These are phyloP conservation scores for Dicaeum eximium DNA, from an alignment of 2,113 vertebrate genomes.

Conservation along the genomic window DNA sequence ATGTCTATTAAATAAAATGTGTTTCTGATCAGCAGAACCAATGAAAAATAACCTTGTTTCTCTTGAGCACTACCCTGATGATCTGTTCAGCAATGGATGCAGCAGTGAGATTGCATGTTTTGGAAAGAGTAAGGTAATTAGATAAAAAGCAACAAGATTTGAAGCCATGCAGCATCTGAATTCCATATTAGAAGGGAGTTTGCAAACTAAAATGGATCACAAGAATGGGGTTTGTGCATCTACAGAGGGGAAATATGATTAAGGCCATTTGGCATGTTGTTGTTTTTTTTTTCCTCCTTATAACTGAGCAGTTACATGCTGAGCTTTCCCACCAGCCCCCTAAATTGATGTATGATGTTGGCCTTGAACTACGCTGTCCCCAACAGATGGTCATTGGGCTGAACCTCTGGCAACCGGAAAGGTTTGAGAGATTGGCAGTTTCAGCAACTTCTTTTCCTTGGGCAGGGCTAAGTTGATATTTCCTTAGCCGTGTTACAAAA, in stretches of 20 bases:
- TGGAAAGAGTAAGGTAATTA: background rate
- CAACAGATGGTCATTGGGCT: background rate
- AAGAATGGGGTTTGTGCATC: background rate
- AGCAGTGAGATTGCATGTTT: background rate
- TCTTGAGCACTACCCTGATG: background rate
- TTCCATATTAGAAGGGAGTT: background rate
- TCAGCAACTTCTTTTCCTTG: slow-evolving; percentile 38
- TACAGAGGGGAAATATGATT: background rate
- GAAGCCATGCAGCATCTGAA: background rate
- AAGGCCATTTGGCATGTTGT: background rate
- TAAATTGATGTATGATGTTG: background rate
- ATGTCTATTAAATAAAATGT: background rate
- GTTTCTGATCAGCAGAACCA: background rate
- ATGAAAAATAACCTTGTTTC: background rate
- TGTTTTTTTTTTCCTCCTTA: background rate
- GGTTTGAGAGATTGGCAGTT: slow-evolving; percentile 4
- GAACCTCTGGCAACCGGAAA: slow-evolving; percentile 2
- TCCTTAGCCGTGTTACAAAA: background rate
- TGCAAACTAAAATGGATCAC: background rate
- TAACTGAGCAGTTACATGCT: background rate
- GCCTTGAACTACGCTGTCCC: background rate
- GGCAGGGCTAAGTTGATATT: background rate
- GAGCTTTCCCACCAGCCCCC: background rate
- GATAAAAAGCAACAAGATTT: background rate
- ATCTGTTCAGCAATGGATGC: background rate